Conservation (phyloP, 2,888 invertebrate genomes). For the Catocala nupta region DNA sequence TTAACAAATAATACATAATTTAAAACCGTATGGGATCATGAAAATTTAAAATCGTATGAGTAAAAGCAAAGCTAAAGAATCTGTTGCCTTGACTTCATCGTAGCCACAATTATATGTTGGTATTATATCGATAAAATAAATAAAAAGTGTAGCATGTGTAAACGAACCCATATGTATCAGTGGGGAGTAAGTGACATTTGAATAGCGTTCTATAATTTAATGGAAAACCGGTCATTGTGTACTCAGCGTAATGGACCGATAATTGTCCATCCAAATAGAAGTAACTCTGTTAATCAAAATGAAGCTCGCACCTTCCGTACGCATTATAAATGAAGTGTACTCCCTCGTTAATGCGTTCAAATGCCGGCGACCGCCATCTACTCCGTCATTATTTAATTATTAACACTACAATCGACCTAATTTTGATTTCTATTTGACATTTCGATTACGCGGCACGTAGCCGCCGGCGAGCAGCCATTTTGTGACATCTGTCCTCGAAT, state of each 20-base stretch:
- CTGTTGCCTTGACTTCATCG: too few relatives aligned
- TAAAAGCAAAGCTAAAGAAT: too few relatives aligned
- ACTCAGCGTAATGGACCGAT: constrained; percentile 83
- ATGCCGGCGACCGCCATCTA: constrained; percentile 64
- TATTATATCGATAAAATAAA: not conserved
- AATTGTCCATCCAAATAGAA: constrained; percentile 85
- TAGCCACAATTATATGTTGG: too few relatives aligned
- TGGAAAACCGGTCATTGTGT: constrained; percentile 76
- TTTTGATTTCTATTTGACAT: constrained; percentile 87
- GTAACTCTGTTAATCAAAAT: constrained; percentile 85
- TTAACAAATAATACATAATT: too few relatives aligned
- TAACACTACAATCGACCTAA: constrained; percentile 87
- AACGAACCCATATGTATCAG: constrained; percentile 55
- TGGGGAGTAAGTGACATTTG: constrained; percentile 64
- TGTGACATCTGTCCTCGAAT: constrained; percentile 86
- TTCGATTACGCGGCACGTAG: constrained; percentile 80
- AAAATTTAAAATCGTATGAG: too few relatives aligned
- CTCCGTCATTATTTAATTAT: constrained; percentile 85
- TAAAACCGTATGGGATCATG: too few relatives aligned
- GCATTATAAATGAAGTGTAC: constrained; percentile 55
- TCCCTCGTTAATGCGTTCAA: constrained; percentile 68
- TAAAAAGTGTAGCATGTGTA: constrained; percentile 17
- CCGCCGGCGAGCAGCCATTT: constrained; percentile 81
- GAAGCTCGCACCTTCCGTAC: constrained; percentile 77
- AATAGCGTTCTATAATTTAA: constrained; percentile 79